phyloP scores from a whole-genome alignment of 1,140 invertebrate genomes.

The Drosophila sucinea region DNA sequence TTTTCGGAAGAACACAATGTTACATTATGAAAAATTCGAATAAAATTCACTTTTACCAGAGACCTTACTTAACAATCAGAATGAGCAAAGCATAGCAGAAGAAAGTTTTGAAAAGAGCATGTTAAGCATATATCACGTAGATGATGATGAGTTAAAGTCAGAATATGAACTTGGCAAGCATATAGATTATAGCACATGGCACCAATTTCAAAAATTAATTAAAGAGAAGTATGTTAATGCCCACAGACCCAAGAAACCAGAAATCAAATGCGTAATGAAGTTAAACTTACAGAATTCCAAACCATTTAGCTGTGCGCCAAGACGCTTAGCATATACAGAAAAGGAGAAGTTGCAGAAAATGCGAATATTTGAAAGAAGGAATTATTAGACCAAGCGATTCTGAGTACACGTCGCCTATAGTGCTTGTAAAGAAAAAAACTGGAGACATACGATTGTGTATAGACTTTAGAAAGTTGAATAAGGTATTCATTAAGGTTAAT shows the following conservation, averaged over 20 bases:
- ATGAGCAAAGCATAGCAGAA: background rate
- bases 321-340: background rate
- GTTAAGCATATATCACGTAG: background rate
- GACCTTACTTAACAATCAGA: too few relatives aligned
- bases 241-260: background rate
- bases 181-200: background rate
- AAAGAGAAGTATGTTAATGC: background rate
- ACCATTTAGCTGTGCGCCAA: background rate
- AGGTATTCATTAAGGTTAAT: background rate
- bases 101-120: background rate
- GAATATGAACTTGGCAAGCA: background rate
- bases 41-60: too few relatives aligned
- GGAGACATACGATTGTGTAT: background rate
- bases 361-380: background rate
- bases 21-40: too few relatives aligned
- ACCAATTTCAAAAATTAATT: background rate
- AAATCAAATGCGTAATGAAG: background rate
- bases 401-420: background rate
- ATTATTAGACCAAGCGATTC: constrained; percentile 8
- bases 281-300: background rate
- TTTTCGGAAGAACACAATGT: too few relatives aligned
- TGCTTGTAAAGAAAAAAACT: constrained; percentile 6
- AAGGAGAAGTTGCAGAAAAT: background rate
- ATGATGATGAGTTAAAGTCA: background rate
- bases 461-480: background rate